Evolutionary conservation across 2,797 vertebrate species (phyloP), one percentile per base, ranked within the genome.

Genomic region (Neopelma chrysocephalum): DNA sequence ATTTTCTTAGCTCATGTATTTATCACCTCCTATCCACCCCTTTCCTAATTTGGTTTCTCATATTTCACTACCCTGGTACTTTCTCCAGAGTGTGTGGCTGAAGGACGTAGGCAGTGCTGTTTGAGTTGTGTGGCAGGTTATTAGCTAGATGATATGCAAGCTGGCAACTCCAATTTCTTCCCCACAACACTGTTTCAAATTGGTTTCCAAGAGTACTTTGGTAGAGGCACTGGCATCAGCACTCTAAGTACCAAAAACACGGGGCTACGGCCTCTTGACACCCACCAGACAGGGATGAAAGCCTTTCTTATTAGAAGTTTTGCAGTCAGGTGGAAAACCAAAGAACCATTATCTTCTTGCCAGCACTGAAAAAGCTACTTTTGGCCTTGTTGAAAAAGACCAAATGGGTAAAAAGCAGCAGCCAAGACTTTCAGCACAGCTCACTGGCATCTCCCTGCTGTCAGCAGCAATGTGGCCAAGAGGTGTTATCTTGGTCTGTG

Each of bases 351-450:
- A 82, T 65, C 69, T 66, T 89, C 89, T 72, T 77, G 89, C 72
- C 82, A 91, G 57, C 57, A 81, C 47, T 71, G 48, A 89, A 81
- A 94, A 89, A 91, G 38, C 82, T 78, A 29, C 82, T 91, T 89
- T 75, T 94, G 89, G 92, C 89, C 61, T 89, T 15, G 1, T 42
- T 92, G 61, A 80, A 87, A 92, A 88, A 81, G 89, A 82, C 71
- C 78, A 93, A 95, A 93, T 40, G 75, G 45, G 57, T 57, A 71
- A 91, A 89, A 73, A 94, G 78, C 78, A 85, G 70, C 38, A 90
- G 93, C 83, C 88, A 94, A 89, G 77, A 79, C 88, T 93, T 89
- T 45, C 6, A 91, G 83, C 80, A 94, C 6, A 94, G 93, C 68
- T 92, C 83, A 79, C 56, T 90, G 89, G 86, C 86, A 87, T 80